Evolutionary conservation across 2,797 vertebrate genomes (phyloP), one percentile per base, ranked within the genome.

Genomic region (Denticeps clupeoides): DNA sequence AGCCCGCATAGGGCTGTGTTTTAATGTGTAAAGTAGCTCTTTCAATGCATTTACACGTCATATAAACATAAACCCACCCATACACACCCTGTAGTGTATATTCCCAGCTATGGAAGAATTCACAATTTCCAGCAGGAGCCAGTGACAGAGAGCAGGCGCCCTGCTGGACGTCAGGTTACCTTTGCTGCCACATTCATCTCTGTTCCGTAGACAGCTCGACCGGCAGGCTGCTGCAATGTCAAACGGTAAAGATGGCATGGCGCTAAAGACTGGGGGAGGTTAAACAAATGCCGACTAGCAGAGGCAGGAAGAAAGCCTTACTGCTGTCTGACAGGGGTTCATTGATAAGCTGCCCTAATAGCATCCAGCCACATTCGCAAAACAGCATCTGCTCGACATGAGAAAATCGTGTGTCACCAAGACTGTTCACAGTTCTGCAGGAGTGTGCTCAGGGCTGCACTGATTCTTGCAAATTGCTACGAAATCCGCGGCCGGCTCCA

Each of bases 391-490:
- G n/a, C n/a, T n/a, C 31, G 21, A 23, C 33, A 25, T 45, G 9
- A 11, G 53, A 2, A 15, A 25, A 44, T 25, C 15, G 29, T 6
- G 45, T 3, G 26, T 32, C 46, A 32, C 18, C 23, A 18, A 43
- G 11, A 57, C 55, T 43, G 27, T 31, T 38, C 23, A 23, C 35
- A 43, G 56, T 52, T 50, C 46, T 28, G 41, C 27, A 35, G 40
- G 9, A 24, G 24, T 45, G 45, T 6, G 0, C 33, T 55, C 18
- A 18, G 41, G 15, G 33, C 21, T 9, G 26, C n/a, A 24, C 55
- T 55, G 54, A 55, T 59, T 64, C 58, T 38, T 40, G 53, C 37
- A 55, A 55, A 57, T 53, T 51, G 46, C 46, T 19, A 29, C 27
- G 27, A 47, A 25, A 18, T 32, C 35, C 41, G 24, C 16, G 32